Base-by-base conservation (phyloP, 2,888 invertebrate species). In the Aphodius sticticus region DNA sequence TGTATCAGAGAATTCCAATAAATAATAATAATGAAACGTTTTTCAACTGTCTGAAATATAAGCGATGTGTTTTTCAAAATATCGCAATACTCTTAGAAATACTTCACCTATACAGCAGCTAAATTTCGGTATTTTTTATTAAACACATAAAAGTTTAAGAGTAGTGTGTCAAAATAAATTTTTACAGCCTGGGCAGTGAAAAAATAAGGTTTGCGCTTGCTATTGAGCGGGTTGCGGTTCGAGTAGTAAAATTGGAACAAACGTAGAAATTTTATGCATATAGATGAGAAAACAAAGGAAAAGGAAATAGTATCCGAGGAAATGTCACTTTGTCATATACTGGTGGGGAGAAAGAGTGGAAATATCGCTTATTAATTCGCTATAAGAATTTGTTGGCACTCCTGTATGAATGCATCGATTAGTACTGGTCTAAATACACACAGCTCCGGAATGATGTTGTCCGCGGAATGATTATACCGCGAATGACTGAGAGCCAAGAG, bases 401-500 rank as follows among this genome's bases (percentile, higher is more conserved):
- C 26, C 26, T 26, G 3, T 26, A 26, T 26, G 26, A 26, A 26
- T 26, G 26, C 26, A 26, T 26, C 26, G 26, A 53, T 53, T 53
- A 53, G 2, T 53, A 53, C 53, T 12, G 12, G 53, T 53, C 12
- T 53, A 53, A 53, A 53, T 53, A 53, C 53, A 53, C 2, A 53
- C 2, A 53, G 53, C 53, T 7, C 53, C 53, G 12, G 53, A 53
- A 53, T 53, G 12, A 53, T 53, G n/a, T 12, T 2, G 12, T 53
- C 4, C 53, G 14, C n/a, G 16, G 72, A 26, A n/a, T 14, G 72
- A 36, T n/a, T 36, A 16, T 72, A 36, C 72, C 72, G 12, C 72
- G 72, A 72, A 72, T 72, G 36, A 72, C 53, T 12, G 53, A 53
- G 53, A 53, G 12, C 53, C 53, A 53, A 53, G 53, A 53, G 53